Percentiles rank a stretch among this genome's conserved stretches.
phyloP scores from a whole-genome alignment of 1,140 invertebrate genomes.

The Dolichoris vasculosae region DNA sequence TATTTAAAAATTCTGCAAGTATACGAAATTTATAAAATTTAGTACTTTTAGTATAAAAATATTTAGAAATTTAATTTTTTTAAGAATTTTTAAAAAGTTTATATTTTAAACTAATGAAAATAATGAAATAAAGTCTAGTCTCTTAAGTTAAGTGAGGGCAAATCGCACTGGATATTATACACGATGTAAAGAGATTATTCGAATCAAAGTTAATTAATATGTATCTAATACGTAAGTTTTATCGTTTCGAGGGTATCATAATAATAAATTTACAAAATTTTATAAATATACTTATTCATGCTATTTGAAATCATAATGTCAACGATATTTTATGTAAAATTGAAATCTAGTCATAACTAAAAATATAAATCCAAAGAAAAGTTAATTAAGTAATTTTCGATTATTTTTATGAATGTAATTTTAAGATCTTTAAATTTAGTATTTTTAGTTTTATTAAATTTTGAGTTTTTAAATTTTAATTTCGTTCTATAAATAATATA shows the following conservation, averaged over 20 bases:
- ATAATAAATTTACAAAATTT: not conserved
- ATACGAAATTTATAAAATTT: not conserved
- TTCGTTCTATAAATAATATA: not conserved
- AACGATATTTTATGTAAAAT: not conserved
- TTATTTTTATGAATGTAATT: not conserved
- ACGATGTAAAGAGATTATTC: not conserved
- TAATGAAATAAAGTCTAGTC: no score
- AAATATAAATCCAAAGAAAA: not conserved
- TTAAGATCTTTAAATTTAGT: constrained; percentile 5
- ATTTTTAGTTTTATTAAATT: constrained; percentile 43
- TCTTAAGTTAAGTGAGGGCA: not conserved
- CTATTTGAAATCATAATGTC: not conserved
- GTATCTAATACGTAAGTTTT: not conserved
- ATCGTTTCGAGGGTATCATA: not conserved
- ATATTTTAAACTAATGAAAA: not conserved
- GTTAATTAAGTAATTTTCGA: not conserved
- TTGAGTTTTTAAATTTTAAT: constrained; percentile 59
- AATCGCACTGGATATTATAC: not conserved
- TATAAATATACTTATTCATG: not conserved
- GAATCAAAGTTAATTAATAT: not conserved
- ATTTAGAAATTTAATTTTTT: not conserved
- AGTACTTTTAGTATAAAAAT: not conserved
- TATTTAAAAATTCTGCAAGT: no score
- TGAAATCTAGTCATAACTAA: not conserved
- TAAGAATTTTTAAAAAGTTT: not conserved